Conservation (phyloP, 2,888 invertebrate genomes). For the Saturnia japonica region DNA sequence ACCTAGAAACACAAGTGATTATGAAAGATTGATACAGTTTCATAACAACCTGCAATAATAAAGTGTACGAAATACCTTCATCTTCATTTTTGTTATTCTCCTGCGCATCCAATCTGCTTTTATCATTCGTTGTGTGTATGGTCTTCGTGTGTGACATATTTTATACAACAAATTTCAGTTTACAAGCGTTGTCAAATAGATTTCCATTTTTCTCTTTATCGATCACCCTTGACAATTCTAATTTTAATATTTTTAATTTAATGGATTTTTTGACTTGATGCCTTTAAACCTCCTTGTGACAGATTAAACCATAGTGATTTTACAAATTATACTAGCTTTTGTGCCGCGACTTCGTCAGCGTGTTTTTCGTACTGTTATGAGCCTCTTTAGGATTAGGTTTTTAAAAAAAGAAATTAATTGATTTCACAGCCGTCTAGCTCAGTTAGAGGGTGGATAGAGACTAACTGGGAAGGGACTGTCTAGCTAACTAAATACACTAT, state of each 20-base stretch:
- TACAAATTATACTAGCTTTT: too few relatives aligned
- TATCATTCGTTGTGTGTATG: slow-evolving; percentile 68
- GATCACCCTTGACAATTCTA: slow-evolving; percentile 61
- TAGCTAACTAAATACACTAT: too few relatives aligned
- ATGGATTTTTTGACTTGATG: slow-evolving; percentile 7
- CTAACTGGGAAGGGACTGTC: too few relatives aligned
- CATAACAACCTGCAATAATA: background rate
- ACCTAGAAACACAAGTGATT: slow-evolving; percentile 15
- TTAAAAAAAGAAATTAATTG: too few relatives aligned
- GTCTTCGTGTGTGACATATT: slow-evolving; percentile 78
- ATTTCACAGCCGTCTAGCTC: too few relatives aligned
- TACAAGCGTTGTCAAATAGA: slow-evolving; percentile 73
- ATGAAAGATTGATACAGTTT: background rate
- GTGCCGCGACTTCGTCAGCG: too few relatives aligned
- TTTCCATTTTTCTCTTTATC: slow-evolving; percentile 68
- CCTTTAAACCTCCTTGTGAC: slow-evolving; percentile 1
- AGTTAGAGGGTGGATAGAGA: too few relatives aligned
- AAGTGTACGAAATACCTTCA: slow-evolving; percentile 52
- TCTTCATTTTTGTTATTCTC: slow-evolving; percentile 51
- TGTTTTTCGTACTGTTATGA: too few relatives aligned
- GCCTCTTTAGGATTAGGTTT: too few relatives aligned
- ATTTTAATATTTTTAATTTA: slow-evolving; percentile 52
- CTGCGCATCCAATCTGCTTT: slow-evolving; percentile 58
- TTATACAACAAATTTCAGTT: slow-evolving; percentile 77
- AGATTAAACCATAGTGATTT: too few relatives aligned